Percentiles rank a stretch among this genome's conserved stretches.
Evolutionary conservation across 2,888 invertebrate species (phyloP).

Genomic region (Epinotia demarniana): DNA sequence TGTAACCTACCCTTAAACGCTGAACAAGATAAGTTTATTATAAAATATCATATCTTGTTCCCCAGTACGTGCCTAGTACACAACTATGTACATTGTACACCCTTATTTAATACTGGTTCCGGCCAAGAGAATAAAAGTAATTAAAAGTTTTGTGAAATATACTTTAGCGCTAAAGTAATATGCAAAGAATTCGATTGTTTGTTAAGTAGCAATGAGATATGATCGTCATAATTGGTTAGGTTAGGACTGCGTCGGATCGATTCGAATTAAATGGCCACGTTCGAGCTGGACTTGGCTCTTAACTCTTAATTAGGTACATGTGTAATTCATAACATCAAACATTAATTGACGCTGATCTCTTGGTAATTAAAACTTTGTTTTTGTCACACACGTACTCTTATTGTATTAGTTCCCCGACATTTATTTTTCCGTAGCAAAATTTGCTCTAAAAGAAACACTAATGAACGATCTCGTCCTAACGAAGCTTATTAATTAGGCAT

Average conservation of each 20-base stretch:
- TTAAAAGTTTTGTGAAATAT: constrained; percentile 15
- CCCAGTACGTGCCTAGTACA: too few relatives aligned
- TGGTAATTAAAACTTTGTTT: constrained; percentile 44
- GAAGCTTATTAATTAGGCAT: constrained; percentile 41
- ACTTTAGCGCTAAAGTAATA: constrained; percentile 33
- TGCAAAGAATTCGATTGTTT: constrained; percentile 36
- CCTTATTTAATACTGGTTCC: not conserved
- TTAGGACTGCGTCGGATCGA: constrained; percentile 3
- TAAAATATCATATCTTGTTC: too few relatives aligned
- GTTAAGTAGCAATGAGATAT: constrained; percentile 25
- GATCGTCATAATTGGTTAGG: constrained; percentile 26
- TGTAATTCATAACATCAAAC: constrained; percentile 62
- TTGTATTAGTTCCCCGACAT: constrained; percentile 29
- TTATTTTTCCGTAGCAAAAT: constrained; percentile 16
- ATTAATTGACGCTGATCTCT: constrained; percentile 49
- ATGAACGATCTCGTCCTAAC: constrained; percentile 53
- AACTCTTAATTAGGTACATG: constrained; percentile 61
- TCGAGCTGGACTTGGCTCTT: constrained; percentile 42
- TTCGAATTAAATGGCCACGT: constrained; percentile 6
- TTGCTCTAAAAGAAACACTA: constrained; percentile 50
- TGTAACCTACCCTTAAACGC: too few relatives aligned
- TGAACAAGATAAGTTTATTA: too few relatives aligned
- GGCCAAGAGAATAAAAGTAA: not conserved
- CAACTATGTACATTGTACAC: too few relatives aligned
- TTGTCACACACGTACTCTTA: constrained; percentile 33